Evolutionary conservation across 2,797 vertebrate genomes (phyloP), one percentile per base, ranked within the genome.

Genomic region (Liparis tanakae): DNA sequence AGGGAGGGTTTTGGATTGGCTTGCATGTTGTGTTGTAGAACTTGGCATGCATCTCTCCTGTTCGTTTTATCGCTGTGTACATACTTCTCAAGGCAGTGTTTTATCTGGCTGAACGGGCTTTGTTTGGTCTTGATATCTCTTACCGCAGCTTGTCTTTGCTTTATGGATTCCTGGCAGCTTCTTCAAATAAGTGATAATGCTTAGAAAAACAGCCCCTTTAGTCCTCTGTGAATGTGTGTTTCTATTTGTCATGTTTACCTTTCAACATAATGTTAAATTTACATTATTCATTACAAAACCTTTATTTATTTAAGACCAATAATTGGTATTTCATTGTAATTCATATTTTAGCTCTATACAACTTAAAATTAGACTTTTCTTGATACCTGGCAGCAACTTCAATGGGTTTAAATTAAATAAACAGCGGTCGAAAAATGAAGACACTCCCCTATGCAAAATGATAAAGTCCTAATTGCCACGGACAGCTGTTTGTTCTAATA

Each of bases 121-220:
- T 95, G 94, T 95, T 95, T 94, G 93, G 92, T 94, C 92, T 94
- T 93, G 90, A 94, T 95, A 95, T 95, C 94, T 95, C 91, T 91
- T 92, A 92, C 87, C 77, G 85, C 95, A 95, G 94, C 93, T 93
- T 95, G 92, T 94, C 93, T 95, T 94, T 94, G 91, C 89, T 94
- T 92, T 93, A 91, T 90, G 89, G 93, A 94, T 95, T 94, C 92
- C 85, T 93, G 93, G 93, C 93, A 91, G 89, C 88, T 91, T 93
- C 91, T 95, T 94, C 93, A 93, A 95, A 95, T 94, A 94, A 93
- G 92, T 89, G 92, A 91, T 93, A 91, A 93, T 91, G 92, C 92
- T 81, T 88, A 83, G 88, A 85, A 93, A 88, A 92, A 90, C 88
- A 88, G 90, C 91, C 94, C 91, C 92, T 95, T 94, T 90, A 93